Conservation (phyloP, 2,888 invertebrate species). For the Anagyrus pseudococci region DNA sequence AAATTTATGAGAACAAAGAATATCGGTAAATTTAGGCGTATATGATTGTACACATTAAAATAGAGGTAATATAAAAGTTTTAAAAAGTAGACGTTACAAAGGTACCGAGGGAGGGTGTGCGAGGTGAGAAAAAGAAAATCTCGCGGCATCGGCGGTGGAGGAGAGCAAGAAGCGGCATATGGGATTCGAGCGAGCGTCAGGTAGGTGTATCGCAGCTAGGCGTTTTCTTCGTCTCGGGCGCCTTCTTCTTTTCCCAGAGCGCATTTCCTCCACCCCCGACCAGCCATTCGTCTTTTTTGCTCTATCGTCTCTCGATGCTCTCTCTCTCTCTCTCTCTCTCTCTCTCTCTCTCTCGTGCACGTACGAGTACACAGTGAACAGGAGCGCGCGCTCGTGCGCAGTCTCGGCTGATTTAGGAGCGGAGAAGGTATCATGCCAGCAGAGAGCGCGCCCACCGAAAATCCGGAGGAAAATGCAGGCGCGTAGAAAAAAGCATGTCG, state of each 20-base stretch:
- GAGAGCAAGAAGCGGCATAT: constrained; percentile 13
- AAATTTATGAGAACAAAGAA: too few relatives aligned
- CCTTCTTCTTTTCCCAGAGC: not conserved
- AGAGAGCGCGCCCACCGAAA: not conserved
- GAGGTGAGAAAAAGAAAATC: constrained; percentile 4
- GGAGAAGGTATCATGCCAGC: not conserved
- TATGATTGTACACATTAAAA: too few relatives aligned
- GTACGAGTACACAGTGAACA: not conserved
- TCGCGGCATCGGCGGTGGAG: too few relatives aligned
- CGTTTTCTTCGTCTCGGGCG: not conserved
- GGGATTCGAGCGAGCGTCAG: constrained; percentile 2
- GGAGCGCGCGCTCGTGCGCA: too few relatives aligned
- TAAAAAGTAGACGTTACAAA: not conserved
- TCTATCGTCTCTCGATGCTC: too few relatives aligned
- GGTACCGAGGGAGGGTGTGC: too few relatives aligned
- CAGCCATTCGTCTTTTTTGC: not conserved
- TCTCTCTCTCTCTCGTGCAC: not conserved
- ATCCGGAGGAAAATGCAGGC: too few relatives aligned
- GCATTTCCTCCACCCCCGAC: not conserved
- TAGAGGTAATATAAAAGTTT: too few relatives aligned
- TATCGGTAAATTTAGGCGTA: too few relatives aligned
- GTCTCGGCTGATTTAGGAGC: too few relatives aligned
- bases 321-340: not conserved
- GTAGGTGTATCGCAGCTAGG: not conserved
- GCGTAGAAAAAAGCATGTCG: constrained; percentile 25